Evolutionary conservation across 2,888 invertebrate species (phyloP).

Genomic region (Itoplectis maculator): DNA sequence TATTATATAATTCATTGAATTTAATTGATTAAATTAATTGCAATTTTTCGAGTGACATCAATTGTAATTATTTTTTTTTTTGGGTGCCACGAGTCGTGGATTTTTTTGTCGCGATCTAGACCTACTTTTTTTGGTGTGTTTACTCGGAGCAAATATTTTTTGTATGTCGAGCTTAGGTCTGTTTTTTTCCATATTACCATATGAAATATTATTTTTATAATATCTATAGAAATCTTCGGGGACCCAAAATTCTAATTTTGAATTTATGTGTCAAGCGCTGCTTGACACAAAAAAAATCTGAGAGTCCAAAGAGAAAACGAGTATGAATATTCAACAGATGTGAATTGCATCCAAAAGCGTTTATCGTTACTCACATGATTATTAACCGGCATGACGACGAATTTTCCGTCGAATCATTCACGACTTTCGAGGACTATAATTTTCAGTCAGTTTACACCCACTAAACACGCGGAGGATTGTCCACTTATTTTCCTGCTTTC

Average conservation of each 20-base stretch:
- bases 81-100: no score
- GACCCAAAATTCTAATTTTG: conserved; percentile 38
- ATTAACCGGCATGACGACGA: conserved; percentile 52
- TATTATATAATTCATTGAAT: no score
- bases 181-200: no score
- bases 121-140: no score
- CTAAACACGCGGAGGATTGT: conserved; percentile 17
- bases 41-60: no score
- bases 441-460: conserved; percentile 9
- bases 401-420: conserved; percentile 40
- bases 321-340: neutral
- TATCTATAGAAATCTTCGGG: no score
- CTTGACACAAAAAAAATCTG: conserved; percentile 58
- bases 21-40: no score
- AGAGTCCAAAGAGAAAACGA: conserved; percentile 24
- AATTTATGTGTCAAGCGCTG: conserved; percentile 58
- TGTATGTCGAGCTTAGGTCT: no score
- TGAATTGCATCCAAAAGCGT: conserved; percentile 1
- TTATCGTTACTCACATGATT: conserved; percentile 42
- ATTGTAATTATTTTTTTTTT: neutral
- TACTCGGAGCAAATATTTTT: no score
- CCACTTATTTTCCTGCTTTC: conserved; percentile 4
- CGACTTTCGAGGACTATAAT: conserved; percentile 30
- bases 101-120: no score
- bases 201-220: no score